phyloP scores from a whole-genome alignment of 2,113 vertebrate genomes.

The Pseudorasbora parva region DNA sequence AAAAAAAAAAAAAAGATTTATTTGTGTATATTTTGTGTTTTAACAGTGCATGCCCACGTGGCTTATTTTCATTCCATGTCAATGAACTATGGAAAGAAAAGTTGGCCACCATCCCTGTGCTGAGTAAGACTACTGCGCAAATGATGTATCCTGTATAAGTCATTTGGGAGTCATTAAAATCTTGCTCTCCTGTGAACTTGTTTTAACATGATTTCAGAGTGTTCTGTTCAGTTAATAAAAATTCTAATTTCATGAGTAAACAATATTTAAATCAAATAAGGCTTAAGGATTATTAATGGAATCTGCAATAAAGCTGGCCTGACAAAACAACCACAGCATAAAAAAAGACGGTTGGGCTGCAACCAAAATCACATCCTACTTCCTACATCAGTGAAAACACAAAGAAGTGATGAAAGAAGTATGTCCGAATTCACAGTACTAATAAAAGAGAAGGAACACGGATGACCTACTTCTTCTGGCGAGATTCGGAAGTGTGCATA shows the following conservation, averaged over 20 bases:
- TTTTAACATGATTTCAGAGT: not conserved
- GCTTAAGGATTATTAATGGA: not conserved
- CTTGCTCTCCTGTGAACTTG: not conserved
- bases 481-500: too few relatives aligned
- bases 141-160: conserved; percentile 26
- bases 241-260: not conserved
- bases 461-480: too few relatives aligned
- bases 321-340: not conserved
- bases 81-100: conserved; percentile 26
- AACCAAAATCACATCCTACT: too few relatives aligned
- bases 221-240: conserved; percentile 10
- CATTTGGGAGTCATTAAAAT: conserved; percentile 25
- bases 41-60: not conserved
- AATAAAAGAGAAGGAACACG: too few relatives aligned
- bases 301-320: not conserved
- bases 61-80: conserved; percentile 1
- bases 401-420: too few relatives aligned
- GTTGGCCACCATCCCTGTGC: conserved; percentile 12
- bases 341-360: not conserved
- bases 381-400: too few relatives aligned
- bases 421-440: too few relatives aligned
- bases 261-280: not conserved
- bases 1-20: too few relatives aligned
- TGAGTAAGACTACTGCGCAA: conserved; percentile 24
- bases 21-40: not conserved